Base-by-base conservation (phyloP, 2,888 invertebrate species). In the Iphiclides podalirius region DNA sequence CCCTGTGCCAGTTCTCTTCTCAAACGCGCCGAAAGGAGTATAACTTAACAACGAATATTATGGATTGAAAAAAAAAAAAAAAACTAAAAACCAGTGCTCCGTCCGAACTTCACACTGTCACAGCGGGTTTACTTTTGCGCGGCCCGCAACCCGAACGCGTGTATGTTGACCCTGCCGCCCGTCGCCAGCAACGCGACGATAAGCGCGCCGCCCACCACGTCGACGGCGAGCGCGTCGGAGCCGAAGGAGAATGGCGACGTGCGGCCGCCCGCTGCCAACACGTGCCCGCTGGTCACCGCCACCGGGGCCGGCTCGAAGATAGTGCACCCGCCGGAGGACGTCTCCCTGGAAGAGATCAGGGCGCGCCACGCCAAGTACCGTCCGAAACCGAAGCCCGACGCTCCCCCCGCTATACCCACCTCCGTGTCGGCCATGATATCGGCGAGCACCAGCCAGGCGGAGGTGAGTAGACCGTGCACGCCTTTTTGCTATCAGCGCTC, bases 301-400 rank as follows among this genome's bases (percentile, higher is more conserved):
- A 93, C 94, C 4, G 94, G 95, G 35, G 94, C 96, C 4, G 93
- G 95, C 31, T 95, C 96, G 67, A 94, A 95, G 84, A 98, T 98
- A 48, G 92, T 98, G 61, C 98, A 98, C 80, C 98, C 98, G 0
- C 94, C 96, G 0, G 98, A 98, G 76, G 97, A 97, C 79, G 92
- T 97, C 45, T 98, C 98, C 20, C 72, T 96, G 75, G 96, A 96
- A 75, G 96, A 97, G 82, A 91, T 95, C 59, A 89, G 94, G 41
- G 93, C 96, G 6, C 85, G 94, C 42, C 85, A 90, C 65, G 81
- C 91, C 7, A 93, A 93, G 67, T 96, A 96, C 72, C 90, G 90
- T 1, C 76, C 83, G 1, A 72, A 69, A 36, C 76, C 84, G 1
- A 74, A 76, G 39, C 75, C 73, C 0, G 80, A 78, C 35, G 67